These are phyloP conservation scores for Oryzias celebensis DNA, from an alignment of 2,113 vertebrate genomes.

Conservation along the genomic window DNA sequence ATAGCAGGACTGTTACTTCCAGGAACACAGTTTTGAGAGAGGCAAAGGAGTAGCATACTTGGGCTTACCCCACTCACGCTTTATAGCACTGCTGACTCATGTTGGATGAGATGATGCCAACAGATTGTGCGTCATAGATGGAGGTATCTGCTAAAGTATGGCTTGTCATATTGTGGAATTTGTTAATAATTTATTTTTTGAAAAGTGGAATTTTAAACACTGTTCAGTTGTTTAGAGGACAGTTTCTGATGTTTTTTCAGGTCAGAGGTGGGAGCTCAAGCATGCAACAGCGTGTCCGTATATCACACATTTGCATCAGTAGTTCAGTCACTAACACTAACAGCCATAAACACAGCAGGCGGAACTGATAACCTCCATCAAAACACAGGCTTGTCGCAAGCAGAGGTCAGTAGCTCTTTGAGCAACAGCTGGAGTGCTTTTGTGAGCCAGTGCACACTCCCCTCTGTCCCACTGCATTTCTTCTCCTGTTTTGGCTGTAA, in stretches of 20 bases:
- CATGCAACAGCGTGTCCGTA: slow-evolving; percentile 24
- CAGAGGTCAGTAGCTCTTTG: background rate
- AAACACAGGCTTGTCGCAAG: slow-evolving; percentile 26
- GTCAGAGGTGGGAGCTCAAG: slow-evolving; percentile 25
- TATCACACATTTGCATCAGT: slow-evolving; percentile 10
- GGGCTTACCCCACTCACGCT: slow-evolving; percentile 37
- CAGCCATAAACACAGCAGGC: slow-evolving; percentile 22
- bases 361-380: slow-evolving; percentile 50
- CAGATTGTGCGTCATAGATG: slow-evolving; percentile 52
- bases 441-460: background rate
- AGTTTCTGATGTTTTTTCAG: slow-evolving; percentile 11
- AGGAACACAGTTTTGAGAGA: slow-evolving; percentile 65
- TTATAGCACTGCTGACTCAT: slow-evolving; percentile 57
- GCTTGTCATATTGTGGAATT: slow-evolving; percentile 37
- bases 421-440: too few relatives aligned
- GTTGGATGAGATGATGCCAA: slow-evolving; percentile 32
- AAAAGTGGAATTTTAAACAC: slow-evolving; percentile 53
- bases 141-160: slow-evolving; percentile 26
- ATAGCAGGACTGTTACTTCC: slow-evolving; percentile 61
- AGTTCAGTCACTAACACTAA: slow-evolving; percentile 25
- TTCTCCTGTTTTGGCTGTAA: slow-evolving; percentile 36
- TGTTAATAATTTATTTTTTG: slow-evolving; percentile 29
- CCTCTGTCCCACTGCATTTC: slow-evolving; percentile 1
- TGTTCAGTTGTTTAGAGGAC: slow-evolving; percentile 27
- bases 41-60: slow-evolving; percentile 47